A percentile compares a stretch with the other conserved stretches of the same genome.
phyloP scores from a whole-genome alignment of 2,797 vertebrate species.

The Halcyon chelicuti region DNA sequence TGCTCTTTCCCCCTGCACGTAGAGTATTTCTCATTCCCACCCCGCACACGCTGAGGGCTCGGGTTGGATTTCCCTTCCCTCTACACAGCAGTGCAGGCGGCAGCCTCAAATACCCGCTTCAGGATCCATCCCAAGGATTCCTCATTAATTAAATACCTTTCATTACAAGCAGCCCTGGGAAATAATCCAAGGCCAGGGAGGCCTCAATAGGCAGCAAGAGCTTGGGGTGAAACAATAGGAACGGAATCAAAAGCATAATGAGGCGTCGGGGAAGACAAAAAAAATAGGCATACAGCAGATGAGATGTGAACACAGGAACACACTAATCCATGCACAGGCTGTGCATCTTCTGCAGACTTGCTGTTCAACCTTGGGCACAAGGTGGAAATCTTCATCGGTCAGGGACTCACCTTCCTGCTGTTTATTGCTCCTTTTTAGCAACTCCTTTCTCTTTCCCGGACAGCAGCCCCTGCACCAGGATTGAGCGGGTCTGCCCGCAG shows the following conservation, averaged over 20 bases:
- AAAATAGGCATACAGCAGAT: fast-evolving
- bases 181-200: slow-evolving; percentile 1
- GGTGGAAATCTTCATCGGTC: neutral
- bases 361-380: neutral
- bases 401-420: neutral
- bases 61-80: neutral
- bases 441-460: neutral
- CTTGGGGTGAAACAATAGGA: neutral
- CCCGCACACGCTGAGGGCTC: neutral
- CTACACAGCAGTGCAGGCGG: fast-evolving
- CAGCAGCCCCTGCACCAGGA: neutral
- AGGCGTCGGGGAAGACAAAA: neutral
- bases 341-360: neutral
- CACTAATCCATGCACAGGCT: neutral
- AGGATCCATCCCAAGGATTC: neutral
- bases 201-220: neutral
- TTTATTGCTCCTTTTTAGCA: neutral
- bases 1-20: neutral
- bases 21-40: neutral
- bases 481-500: fast-evolving
- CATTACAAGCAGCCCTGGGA: neutral
- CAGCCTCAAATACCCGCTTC: neutral
- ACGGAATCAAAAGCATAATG: neutral
- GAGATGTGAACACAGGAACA: neutral
- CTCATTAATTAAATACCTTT: neutral